Conservation (phyloP, 1,140 invertebrate genomes). For the Camponotus vicinus region DNA sequence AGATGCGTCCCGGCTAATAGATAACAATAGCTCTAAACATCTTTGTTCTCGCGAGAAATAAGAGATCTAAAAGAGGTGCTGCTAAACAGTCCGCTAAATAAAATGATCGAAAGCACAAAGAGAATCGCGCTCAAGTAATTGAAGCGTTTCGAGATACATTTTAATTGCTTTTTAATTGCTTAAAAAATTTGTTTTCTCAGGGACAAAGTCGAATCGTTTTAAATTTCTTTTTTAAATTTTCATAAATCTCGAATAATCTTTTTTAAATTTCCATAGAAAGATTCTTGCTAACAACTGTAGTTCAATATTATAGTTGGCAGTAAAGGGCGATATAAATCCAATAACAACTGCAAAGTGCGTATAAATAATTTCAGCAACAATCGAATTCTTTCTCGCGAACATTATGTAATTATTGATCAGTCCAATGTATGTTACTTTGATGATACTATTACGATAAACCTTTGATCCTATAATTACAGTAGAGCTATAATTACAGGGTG, state of each 20-base stretch:
- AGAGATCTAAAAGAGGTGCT: neutral
- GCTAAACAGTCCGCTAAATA: slow-evolving; percentile 30
- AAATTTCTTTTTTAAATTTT: too few relatives aligned
- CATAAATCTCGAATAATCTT: too few relatives aligned
- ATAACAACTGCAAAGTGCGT: neutral
- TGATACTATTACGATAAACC: neutral
- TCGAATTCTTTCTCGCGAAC: neutral
- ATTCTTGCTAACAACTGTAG: too few relatives aligned
- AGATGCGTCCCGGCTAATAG: slow-evolving; percentile 80
- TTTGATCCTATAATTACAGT: slow-evolving; percentile 11
- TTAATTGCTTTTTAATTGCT: too few relatives aligned
- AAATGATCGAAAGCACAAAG: slow-evolving; percentile 28
- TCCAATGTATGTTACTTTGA: neutral
- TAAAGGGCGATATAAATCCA: neutral
- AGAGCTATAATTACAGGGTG: slow-evolving; percentile 12
- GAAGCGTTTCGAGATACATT: neutral
- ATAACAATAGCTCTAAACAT: slow-evolving; percentile 74
- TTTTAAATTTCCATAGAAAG: neutral
- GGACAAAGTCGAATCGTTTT: neutral
- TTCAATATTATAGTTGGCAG: too few relatives aligned
- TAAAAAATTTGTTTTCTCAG: neutral
- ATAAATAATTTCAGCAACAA: neutral
- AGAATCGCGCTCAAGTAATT: neutral
- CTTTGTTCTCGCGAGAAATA: slow-evolving; percentile 41
- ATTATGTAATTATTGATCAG: neutral